Conservation (phyloP, 2,888 invertebrate species). For the Latheticus oryzae region DNA sequence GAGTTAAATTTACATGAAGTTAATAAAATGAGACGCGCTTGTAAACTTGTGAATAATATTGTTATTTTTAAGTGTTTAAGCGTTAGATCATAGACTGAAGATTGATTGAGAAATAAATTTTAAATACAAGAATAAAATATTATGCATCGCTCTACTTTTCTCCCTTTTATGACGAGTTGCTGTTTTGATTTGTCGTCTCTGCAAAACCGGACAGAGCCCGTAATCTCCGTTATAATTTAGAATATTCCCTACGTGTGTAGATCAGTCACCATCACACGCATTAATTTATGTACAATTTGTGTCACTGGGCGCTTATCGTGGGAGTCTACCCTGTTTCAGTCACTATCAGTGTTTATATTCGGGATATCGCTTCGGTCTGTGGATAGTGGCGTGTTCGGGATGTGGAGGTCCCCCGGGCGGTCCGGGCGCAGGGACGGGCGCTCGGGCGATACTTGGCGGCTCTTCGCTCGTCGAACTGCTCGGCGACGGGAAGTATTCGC, state of each 20-base stretch:
- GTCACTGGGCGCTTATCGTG: slow-evolving; percentile 43
- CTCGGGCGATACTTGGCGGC: slow-evolving; percentile 69
- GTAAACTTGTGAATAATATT: no score
- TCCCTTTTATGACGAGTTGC: neutral
- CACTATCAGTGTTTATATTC: slow-evolving; percentile 82
- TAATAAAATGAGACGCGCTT: no score
- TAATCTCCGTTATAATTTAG: no score
- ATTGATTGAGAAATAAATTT: no score
- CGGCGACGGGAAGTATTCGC: slow-evolving; percentile 72
- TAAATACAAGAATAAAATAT: no score
- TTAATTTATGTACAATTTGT: slow-evolving; percentile 42
- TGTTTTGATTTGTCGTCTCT: neutral
- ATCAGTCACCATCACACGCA: slow-evolving; percentile 40
- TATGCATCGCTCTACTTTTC: neutral
- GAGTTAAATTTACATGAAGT: no score
- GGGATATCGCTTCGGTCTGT: slow-evolving; percentile 73
- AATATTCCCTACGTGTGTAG: slow-evolving; percentile 37
- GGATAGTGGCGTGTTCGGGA: slow-evolving; percentile 68
- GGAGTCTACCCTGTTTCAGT: slow-evolving; percentile 59
- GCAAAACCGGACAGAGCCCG: slow-evolving; percentile 13
- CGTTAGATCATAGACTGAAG: no score
- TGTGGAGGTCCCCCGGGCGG: slow-evolving; percentile 61
- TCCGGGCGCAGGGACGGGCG: slow-evolving; percentile 65
- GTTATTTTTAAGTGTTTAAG: no score
- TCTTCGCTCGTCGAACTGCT: slow-evolving; percentile 68